Conservation (phyloP, 2,113 vertebrate species). For the Rhinopomastus cyanomelas region DNA sequence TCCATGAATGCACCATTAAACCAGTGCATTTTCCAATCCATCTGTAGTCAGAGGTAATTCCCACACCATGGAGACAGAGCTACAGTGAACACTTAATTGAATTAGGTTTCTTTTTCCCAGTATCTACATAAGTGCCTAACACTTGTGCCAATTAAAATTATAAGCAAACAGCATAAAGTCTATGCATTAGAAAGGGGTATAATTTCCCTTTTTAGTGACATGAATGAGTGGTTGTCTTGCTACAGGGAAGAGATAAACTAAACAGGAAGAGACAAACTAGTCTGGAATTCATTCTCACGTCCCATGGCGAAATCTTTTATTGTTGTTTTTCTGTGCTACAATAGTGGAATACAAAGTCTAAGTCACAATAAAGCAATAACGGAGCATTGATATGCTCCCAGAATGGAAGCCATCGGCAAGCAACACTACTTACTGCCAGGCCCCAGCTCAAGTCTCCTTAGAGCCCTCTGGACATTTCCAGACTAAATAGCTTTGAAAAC, state of each 20-base stretch:
- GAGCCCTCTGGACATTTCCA: slow-evolving; percentile 7
- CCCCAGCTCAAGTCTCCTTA: not conserved
- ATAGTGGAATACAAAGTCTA: not conserved
- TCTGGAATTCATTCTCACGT: slow-evolving; percentile 39
- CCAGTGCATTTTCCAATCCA: not conserved
- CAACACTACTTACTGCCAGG: not conserved
- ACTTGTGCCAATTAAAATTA: slow-evolving; percentile 64
- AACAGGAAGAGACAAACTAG: not conserved
- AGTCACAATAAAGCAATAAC: not conserved
- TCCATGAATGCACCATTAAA: not conserved
- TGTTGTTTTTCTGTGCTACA: not conserved
- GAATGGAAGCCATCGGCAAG: not conserved
- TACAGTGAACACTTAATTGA: not conserved
- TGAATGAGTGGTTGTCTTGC: slow-evolving; percentile 34
- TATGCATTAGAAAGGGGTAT: slow-evolving; percentile 16
- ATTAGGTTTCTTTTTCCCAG: not conserved
- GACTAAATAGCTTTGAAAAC: slow-evolving; percentile 32
- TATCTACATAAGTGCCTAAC: not conserved
- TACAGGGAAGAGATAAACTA: slow-evolving; percentile 27
- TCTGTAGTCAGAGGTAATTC: not conserved
- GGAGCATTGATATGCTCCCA: not conserved
- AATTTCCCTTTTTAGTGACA: slow-evolving; percentile 36
- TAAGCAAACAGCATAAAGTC: slow-evolving; percentile 47
- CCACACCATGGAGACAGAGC: not conserved
- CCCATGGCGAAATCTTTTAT: slow-evolving; percentile 21